Base-by-base conservation (phyloP, 2,113 vertebrate genomes). In the Megaceryle maxima region DNA sequence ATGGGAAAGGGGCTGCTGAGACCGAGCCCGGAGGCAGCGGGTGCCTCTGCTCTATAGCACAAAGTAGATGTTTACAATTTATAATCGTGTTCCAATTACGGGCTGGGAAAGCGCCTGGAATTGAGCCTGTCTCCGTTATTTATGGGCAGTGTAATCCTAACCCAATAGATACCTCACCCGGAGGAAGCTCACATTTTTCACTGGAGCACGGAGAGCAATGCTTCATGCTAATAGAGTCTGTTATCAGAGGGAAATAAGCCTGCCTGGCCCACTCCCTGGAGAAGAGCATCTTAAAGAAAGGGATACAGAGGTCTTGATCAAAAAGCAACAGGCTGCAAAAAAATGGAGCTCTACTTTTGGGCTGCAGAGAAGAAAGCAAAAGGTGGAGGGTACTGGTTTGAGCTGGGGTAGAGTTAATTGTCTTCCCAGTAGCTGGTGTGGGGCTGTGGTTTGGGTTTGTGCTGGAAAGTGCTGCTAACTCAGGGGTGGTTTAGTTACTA, bases 71-170 rank as follows among this genome's bases (percentile, higher is more conserved):
- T 92, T 96, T 95, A 91, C 90, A 90, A 35, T 93, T 95, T 69
- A 83, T 92, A 92, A 93, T 83, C 72, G 88, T 83, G 92, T 80
- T 88, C 83, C 94, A 92, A 74, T 97, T 87, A 94, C 4, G 56
- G 88, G 87, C 91, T 87, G 91, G 77, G 92, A 67, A 92, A 92
- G 89, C 57, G 16, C 83, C 87, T 91, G 94, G 83, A 87, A 95
- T 82, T 60, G 89, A 95, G 89, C 81, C 94, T 96, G 94, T 97
- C 94, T 76, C 89, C 0, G 1, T 79, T 95, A 95, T 97, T 94
- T 91, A 95, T 96, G 91, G 91, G 87, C 89, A 89, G 79, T 10
- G 41, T 66, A 94, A 85, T 85, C 95, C 96, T 88, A 87, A 10
- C 81, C 91, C 96, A 68, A 16, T 14, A 31, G 81, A 91, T 94